Base-by-base conservation (phyloP, 2,888 invertebrate species). In the Saturnia pavonia region DNA sequence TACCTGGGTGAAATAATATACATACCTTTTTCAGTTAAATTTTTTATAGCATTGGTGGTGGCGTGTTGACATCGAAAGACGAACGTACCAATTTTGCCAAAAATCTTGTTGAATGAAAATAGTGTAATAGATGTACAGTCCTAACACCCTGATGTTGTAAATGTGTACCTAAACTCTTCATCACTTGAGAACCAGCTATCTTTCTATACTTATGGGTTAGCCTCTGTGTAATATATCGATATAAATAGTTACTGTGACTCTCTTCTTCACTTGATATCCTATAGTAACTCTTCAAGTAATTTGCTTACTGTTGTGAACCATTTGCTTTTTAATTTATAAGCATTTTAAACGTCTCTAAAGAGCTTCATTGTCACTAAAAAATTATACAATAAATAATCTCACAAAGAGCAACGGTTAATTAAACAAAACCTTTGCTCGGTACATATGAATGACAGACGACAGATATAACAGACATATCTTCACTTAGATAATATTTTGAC, bases 401-500 rank as follows among this genome's bases (percentile, higher is more conserved):
- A 14, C 27, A 14, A 3, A 11, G 12, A 12, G 25, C 22, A 16
- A 57, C 14, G 9, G 57, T 60, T 27, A 27, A 60, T 14, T 60
- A 27, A 60, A 60, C 57, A 60, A 27, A 60, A 60, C 22, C 22
- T n/a, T 51, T 12, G 25, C 60, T 14, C 8, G 1, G 34, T 34
- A 63, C n/a, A n/a, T n/a, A n/a, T n/a, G n/a, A n/a, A n/a, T n/a
- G n/a, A n/a, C n/a, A n/a, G n/a, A n/a, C n/a, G n/a, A n/a, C n/a
- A n/a, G n/a, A n/a, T n/a, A n/a, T n/a, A n/a, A n/a, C 16, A 63
- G 34, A 27, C 40, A 40, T 65, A 65, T 65, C 65, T n/a, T n/a
- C n/a, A 40, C 9, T 65, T 40, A 65, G 65, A 65, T 65, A 65
- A 40, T 63, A 63, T 40, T 40, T 65, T n/a, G 40, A 65, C 65